Conservation (phyloP, 2,113 vertebrate genomes). For the Centropus unirufus region DNA sequence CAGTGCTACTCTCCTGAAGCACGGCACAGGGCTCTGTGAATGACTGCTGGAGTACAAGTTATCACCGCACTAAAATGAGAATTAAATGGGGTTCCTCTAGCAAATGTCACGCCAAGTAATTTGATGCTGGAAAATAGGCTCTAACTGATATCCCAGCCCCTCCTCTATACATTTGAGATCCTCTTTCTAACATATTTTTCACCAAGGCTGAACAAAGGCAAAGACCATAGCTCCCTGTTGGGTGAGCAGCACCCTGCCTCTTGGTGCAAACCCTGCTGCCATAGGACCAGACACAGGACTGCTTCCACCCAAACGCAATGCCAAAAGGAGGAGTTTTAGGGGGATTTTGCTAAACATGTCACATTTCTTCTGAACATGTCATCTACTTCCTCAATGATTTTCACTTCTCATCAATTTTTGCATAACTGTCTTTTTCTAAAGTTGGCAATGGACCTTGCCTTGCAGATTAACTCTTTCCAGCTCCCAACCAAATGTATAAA, state of each 20-base stretch:
- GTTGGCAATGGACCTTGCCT: background rate
- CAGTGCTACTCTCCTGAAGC: background rate
- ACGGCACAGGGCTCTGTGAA: background rate
- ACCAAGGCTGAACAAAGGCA: background rate
- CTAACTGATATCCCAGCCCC: background rate
- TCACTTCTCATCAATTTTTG: slow-evolving; percentile 10
- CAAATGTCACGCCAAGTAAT: background rate
- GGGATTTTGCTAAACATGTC: background rate
- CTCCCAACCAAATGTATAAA: background rate
- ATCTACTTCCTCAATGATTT: background rate
- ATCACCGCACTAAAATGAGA: background rate
- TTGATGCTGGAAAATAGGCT: background rate
- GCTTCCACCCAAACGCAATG: accelerated
- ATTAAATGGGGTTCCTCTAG: background rate
- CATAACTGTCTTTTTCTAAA: background rate
- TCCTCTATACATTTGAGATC: background rate
- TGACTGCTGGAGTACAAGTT: background rate
- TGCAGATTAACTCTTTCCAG: background rate
- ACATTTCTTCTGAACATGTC: background rate
- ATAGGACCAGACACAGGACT: accelerated
- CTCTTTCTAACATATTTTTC: background rate
- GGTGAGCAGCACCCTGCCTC: background rate
- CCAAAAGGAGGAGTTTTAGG: background rate
- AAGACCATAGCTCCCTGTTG: background rate
- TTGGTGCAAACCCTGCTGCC: background rate